A percentile compares a stretch with the other conserved stretches of the same genome.
Evolutionary conservation across 2,888 invertebrate genomes (phyloP).

Genomic region (Zygogramma bicolorata): DNA sequence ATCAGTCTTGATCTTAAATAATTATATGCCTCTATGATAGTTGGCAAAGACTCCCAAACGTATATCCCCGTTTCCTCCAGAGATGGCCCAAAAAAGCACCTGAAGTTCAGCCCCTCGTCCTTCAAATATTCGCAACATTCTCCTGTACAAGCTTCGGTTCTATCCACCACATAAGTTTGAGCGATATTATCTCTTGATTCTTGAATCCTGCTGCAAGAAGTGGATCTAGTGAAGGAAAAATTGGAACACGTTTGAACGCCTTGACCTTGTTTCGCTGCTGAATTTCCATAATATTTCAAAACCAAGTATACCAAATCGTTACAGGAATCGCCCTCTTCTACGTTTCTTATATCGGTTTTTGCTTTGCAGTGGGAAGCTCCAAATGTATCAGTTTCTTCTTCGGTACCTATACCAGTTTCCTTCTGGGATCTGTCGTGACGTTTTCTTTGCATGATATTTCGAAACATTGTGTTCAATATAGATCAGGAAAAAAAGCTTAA

Average conservation of each 20-base stretch:
- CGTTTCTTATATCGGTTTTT: neutral
- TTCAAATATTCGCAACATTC: neutral
- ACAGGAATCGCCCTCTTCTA: neutral
- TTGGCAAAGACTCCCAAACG: neutral
- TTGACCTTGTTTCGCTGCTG: neutral
- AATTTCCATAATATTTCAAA: conserved; percentile 20
- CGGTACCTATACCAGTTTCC: neutral
- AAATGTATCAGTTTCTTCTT: neutral
- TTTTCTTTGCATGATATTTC: neutral
- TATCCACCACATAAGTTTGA: neutral
- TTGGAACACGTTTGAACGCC: neutral
- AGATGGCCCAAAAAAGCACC: conserved; percentile 12
- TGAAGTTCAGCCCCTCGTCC: neutral
- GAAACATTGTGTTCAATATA: neutral
- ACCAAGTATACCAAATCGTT: conserved; percentile 17
- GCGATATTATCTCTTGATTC: neutral
- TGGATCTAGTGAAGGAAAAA: neutral
- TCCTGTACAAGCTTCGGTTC: neutral
- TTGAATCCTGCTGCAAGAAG: neutral
- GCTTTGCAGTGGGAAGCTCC: neutral
- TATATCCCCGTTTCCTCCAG: conserved; percentile 7
- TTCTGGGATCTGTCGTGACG: neutral
- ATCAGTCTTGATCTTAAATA: neutral
- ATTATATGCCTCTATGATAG: neutral
- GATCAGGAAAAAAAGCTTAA: neutral